Conservation (phyloP, 2,113 vertebrate genomes). For the Salvelinus sp. region DNA sequence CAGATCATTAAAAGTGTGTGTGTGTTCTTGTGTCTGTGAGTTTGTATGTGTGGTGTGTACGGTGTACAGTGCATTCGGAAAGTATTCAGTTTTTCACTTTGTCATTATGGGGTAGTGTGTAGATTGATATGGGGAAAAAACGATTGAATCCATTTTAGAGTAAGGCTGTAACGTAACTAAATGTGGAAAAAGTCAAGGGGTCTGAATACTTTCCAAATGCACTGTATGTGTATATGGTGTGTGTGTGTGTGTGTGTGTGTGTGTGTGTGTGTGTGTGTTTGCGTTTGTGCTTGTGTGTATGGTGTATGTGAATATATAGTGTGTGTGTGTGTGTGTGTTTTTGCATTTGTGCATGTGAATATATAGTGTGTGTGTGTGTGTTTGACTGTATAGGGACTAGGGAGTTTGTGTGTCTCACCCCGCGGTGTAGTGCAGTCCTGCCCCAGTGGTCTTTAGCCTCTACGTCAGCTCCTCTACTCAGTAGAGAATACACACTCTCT, state of each 20-base stretch:
- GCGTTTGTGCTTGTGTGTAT: background rate
- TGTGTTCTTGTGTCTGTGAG: background rate
- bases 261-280: background rate
- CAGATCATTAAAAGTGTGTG: background rate
- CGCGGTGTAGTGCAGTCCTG: conserved; percentile 90
- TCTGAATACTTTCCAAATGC: too few species aligned
- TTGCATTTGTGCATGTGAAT: background rate
- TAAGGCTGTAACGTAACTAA: too few species aligned
- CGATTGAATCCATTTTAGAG: too few species aligned
- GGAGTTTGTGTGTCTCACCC: conserved; percentile 77
- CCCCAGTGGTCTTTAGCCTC: conserved; percentile 94
- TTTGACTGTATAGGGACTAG: background rate
- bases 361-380: background rate
- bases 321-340: background rate
- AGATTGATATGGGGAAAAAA: too few species aligned
- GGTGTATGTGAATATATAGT: background rate
- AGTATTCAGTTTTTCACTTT: too few species aligned
- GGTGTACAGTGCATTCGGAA: too few species aligned
- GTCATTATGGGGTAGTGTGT: too few species aligned
- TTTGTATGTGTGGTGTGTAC: background rate
- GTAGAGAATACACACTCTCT: conserved; percentile 90
- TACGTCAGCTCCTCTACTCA: conserved; percentile 92
- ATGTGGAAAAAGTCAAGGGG: too few species aligned
- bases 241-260: background rate
- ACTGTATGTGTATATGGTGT: background rate